Base-by-base conservation (phyloP, 2,888 invertebrate genomes). In the Andrena marginata region DNA sequence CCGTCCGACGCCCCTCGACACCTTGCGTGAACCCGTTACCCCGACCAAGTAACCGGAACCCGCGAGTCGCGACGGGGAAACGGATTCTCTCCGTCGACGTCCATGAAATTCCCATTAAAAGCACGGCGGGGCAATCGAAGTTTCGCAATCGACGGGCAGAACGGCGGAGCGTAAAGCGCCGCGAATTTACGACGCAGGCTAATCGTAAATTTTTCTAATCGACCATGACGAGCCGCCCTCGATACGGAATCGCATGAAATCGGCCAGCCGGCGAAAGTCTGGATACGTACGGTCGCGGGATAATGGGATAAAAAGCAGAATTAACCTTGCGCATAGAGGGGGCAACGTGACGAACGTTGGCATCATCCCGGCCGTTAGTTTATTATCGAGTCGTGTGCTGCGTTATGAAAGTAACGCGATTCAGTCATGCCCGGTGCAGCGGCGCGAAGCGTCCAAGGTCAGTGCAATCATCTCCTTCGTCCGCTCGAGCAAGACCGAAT, bases 401-500 rank as follows among this genome's bases (percentile, higher is more conserved):
- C 74, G 60, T 73, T 74, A 82, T 77, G 85, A 89, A 88, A 87
- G 84, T 87, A 85, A 84, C 81, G 84, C 80, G 84, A 75, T 77
- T 87, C 88, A 84, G 83, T 89, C 82, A 84, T 86, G 80, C 87
- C 77, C 82, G 42, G 80, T 79, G 86, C 90, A 87, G 72, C 77
- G 85, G 82, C 87, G 89, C 80, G 83, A 87, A 88, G 79, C 85
- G 74, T 73, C 83, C 91, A 91, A 91, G 91, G 91, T 92, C 91
- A 89, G 69, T 77, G 87, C 88, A 89, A 92, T 92, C 89, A 91
- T 92, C 91, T 89, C 85, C 86, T 85, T 89, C 86, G 85, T 84
- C 84, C 86, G 84, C 69, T 89, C 85, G 87, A 86, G 86, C 88
- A 89, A 84, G 82, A 89, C 89, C 85, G 87, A 90, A 87, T 69